Conservation (phyloP, 2,113 vertebrate species). For the Alligator sinensis region DNA sequence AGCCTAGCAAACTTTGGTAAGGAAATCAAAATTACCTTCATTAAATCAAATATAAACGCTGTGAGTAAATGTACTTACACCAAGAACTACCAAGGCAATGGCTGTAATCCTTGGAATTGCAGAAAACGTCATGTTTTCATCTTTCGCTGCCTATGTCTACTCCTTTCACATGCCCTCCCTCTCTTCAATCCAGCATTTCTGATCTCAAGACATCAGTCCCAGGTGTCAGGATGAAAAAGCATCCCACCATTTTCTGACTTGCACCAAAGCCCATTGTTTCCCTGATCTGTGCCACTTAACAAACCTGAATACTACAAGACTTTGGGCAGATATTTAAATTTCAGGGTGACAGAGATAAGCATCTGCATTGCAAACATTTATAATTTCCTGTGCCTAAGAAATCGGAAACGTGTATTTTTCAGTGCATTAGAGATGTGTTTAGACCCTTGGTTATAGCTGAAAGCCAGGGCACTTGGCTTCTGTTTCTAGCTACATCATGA, state of each 20-base stretch:
- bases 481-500: background rate
- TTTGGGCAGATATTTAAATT: background rate
- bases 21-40: background rate
- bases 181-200: too few species aligned
- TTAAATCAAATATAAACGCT: background rate
- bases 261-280: background rate
- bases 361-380: background rate
- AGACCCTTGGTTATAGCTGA: background rate
- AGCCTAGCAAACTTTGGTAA: background rate
- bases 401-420: background rate
- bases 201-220: too few species aligned
- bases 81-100: too few species aligned
- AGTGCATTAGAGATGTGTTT: background rate
- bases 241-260: background rate
- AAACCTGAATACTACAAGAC: background rate
- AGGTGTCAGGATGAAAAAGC: background rate
- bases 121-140: too few species aligned
- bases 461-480: background rate
- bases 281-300: background rate
- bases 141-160: too few species aligned
- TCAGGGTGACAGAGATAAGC: background rate
- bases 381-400: background rate
- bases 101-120: too few species aligned
- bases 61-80: background rate
- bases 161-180: too few species aligned